These are phyloP conservation scores for Ecdyonurus torrentis DNA, from an alignment of 2,888 invertebrate genomes.

Conservation along the genomic window DNA sequence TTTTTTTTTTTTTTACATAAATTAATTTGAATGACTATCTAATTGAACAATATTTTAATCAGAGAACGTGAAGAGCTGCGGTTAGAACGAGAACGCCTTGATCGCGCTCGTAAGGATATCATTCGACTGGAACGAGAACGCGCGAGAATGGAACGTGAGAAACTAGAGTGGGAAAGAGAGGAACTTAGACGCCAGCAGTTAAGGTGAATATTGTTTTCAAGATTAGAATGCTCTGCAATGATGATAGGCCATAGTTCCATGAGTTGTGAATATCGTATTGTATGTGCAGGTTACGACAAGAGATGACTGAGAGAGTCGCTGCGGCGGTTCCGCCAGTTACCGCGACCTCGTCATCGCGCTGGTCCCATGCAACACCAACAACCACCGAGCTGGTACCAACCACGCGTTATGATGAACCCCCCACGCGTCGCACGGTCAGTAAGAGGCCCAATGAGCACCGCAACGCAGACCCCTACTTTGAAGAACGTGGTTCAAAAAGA, in stretches of 20 bases:
- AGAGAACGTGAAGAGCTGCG: slow-evolving; percentile 65
- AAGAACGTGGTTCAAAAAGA: background rate
- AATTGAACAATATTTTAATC: slow-evolving; percentile 2
- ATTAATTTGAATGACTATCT: slow-evolving; percentile 4
- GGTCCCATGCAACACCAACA: background rate
- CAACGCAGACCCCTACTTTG: background rate
- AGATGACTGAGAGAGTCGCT: background rate
- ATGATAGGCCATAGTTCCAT: too few relatives aligned
- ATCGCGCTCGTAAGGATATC: slow-evolving; percentile 73
- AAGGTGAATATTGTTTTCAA: slow-evolving; percentile 27
- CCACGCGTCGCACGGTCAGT: background rate
- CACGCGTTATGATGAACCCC: background rate
- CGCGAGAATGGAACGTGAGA: slow-evolving; percentile 46
- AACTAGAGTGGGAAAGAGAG: slow-evolving; percentile 47
- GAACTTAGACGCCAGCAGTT: slow-evolving; percentile 69
- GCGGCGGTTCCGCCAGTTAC: background rate
- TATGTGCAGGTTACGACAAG: background rate
- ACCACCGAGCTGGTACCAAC: background rate
- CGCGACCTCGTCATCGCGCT: background rate
- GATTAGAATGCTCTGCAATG: too few relatives aligned
- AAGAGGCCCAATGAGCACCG: background rate
- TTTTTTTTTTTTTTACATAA: background rate
- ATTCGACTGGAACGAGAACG: slow-evolving; percentile 69
- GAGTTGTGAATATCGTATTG: too few relatives aligned
- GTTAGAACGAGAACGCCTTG: slow-evolving; percentile 71